These are phyloP conservation scores for Aphelinus atriplicis DNA, from an alignment of 1,140 invertebrate species.

Conservation along the genomic window DNA sequence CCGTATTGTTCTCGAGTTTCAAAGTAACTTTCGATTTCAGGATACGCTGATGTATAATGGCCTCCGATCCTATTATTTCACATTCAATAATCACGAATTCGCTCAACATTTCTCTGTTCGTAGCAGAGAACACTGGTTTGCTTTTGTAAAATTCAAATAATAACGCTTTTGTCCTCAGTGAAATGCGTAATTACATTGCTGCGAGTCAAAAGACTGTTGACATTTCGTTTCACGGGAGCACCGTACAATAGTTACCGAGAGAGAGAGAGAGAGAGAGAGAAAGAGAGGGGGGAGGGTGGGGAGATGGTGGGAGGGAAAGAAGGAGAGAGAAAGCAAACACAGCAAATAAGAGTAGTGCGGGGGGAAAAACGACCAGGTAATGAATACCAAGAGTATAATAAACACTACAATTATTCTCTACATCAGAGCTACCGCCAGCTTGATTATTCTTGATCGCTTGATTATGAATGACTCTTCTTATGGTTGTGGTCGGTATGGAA, in stretches of 20 bases:
- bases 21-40: too few species aligned
- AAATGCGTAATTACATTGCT: conserved; percentile 32
- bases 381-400: too few species aligned
- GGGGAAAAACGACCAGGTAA: background rate
- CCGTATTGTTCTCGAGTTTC: too few species aligned
- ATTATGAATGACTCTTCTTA: too few species aligned
- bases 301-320: background rate
- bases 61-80: background rate
- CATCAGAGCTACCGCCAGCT: too few species aligned
- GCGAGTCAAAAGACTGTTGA: conserved; percentile 34
- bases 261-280: background rate
- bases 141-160: conserved; percentile 28
- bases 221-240: conserved; percentile 19
- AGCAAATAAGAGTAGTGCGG: background rate
- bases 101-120: background rate
- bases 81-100: conserved; percentile 15
- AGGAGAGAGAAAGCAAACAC: background rate
- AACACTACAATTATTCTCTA: too few species aligned
- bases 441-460: too few species aligned
- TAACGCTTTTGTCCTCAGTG: conserved; percentile 16
- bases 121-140: background rate
- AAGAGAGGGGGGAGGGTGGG: background rate
- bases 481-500: too few species aligned
- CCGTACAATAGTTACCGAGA: conserved; percentile 3
- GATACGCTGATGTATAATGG: too few species aligned